A percentile compares a stretch with the other conserved stretches of the same genome.
Conservation (phyloP, 1,140 invertebrate genomes). For the Marisa cornuarietis region DNA sequence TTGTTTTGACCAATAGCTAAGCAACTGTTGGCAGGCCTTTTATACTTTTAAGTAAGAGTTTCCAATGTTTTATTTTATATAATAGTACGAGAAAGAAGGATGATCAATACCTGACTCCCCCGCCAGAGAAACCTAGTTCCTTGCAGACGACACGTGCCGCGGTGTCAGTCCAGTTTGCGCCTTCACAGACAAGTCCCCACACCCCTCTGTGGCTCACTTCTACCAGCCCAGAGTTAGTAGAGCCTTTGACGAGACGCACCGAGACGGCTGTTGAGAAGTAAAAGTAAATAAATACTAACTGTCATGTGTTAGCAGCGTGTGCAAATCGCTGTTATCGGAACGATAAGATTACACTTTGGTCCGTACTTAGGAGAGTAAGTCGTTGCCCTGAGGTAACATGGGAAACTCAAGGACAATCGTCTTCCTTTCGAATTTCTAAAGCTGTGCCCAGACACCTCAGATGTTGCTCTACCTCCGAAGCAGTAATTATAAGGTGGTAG, state of each 20-base stretch:
- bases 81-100: neutral
- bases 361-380: neutral
- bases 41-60: neutral
- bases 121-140: too few relatives aligned
- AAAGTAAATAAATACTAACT: too few relatives aligned
- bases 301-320: too few relatives aligned
- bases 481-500: too few relatives aligned
- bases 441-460: neutral
- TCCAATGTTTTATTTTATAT: neutral
- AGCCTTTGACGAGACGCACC: slow-evolving; percentile 34
- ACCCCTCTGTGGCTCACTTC: slow-evolving; percentile 39
- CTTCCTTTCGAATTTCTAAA: neutral
- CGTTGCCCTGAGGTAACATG: neutral
- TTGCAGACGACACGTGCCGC: too few relatives aligned
- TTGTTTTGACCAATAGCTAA: neutral
- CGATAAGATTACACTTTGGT: neutral
- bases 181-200: too few relatives aligned
- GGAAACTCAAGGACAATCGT: neutral
- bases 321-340: neutral
- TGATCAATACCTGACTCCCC: too few relatives aligned
- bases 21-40: neutral
- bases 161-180: too few relatives aligned
- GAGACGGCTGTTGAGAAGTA: slow-evolving; percentile 36
- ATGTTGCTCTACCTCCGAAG: neutral
- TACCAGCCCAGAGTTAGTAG: slow-evolving; percentile 37